These are phyloP conservation scores for Rhamnusium bicolor DNA, from an alignment of 2,888 invertebrate species.

Conservation along the genomic window DNA sequence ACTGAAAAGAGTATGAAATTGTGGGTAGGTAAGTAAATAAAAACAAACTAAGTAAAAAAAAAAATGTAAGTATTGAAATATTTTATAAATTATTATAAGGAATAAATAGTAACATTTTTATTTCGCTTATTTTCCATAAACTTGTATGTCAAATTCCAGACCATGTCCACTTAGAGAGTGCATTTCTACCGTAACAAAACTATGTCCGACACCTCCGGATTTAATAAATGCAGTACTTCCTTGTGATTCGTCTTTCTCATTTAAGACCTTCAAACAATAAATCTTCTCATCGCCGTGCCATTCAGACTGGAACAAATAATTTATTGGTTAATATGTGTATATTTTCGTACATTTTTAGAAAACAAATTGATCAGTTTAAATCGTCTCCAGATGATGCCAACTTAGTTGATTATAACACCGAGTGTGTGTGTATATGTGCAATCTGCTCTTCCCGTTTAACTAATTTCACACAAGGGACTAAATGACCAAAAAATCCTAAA, in stretches of 20 bases:
- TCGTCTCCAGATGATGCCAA: too few relatives aligned
- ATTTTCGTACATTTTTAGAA: not conserved
- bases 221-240: slow-evolving; percentile 46
- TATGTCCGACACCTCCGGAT: slow-evolving; percentile 47
- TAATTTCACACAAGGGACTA: too few relatives aligned
- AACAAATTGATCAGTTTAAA: too few relatives aligned
- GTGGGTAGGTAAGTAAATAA: too few relatives aligned
- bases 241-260: slow-evolving; percentile 40
- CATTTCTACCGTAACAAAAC: slow-evolving; percentile 46
- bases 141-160: slow-evolving; percentile 39
- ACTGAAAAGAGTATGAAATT: too few relatives aligned
- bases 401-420: too few relatives aligned
- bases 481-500: too few relatives aligned
- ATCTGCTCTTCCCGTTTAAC: too few relatives aligned
- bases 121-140: slow-evolving; percentile 32
- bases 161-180: slow-evolving; percentile 44
- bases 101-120: not conserved
- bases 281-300: slow-evolving; percentile 47
- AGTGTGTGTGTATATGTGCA: too few relatives aligned
- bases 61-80: not conserved
- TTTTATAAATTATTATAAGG: not conserved
- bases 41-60: not conserved
- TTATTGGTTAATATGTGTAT: not conserved
- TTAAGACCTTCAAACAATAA: slow-evolving; percentile 49
- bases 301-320: slow-evolving; percentile 36